These are phyloP conservation scores for Cyprinodon brontotheroides DNA, from an alignment of 2,113 vertebrate species.

Conservation along the genomic window DNA sequence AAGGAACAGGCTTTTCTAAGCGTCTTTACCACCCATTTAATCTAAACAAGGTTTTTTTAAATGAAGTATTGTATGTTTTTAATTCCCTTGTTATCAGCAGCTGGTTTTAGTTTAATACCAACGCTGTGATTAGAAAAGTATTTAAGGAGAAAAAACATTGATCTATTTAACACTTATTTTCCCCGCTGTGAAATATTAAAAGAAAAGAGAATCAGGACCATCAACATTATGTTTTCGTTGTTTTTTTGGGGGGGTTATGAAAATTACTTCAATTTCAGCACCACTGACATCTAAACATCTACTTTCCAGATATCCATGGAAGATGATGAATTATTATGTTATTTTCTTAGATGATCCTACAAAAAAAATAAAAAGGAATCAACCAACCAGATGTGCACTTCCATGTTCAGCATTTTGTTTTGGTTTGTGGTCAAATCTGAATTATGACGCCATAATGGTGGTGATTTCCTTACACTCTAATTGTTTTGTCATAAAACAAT, in stretches of 20 bases:
- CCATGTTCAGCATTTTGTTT: constrained; percentile 35
- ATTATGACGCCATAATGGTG: constrained; percentile 11
- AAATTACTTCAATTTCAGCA: neutral
- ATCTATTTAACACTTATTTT: neutral
- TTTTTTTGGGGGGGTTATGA: neutral
- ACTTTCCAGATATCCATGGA: constrained; percentile 1
- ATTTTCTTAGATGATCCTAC: constrained; percentile 18
- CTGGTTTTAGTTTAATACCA: neutral
- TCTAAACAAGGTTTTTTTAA: neutral
- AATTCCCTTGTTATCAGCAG: neutral
- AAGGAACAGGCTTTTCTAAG: neutral
- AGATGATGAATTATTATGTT: neutral
- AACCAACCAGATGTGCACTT: neutral
- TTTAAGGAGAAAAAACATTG: neutral
- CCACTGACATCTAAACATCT: neutral
- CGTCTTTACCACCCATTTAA: neutral
- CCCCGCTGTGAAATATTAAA: neutral
- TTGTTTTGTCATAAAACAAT: constrained; percentile 15
- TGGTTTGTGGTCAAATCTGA: constrained; percentile 15
- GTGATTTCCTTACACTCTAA: constrained; percentile 11
- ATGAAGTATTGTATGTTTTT: neutral
- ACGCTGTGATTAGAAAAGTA: neutral
- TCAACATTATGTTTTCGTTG: neutral
- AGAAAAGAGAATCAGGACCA: neutral
- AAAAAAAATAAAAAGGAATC: neutral